phyloP scores from a whole-genome alignment of 2,113 vertebrate species.

The Malurus cyaneus region DNA sequence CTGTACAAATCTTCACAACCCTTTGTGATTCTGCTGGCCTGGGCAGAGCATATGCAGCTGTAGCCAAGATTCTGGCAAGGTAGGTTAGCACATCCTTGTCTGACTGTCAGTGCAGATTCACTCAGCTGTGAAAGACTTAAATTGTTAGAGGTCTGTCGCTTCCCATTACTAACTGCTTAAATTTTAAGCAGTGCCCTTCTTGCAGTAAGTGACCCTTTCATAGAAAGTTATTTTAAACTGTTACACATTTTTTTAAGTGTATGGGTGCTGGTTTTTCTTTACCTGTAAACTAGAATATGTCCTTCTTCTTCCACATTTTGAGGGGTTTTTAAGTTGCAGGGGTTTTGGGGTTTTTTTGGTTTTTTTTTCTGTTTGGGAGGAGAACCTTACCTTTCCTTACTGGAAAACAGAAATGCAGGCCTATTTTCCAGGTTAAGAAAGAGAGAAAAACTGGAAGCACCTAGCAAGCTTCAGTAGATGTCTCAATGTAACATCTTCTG shows the following conservation, averaged over 20 bases:
- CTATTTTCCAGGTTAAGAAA: slow-evolving; percentile 22
- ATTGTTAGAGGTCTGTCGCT: slow-evolving; percentile 79
- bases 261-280: slow-evolving; percentile 4
- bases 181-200: slow-evolving; percentile 77
- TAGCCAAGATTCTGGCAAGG: slow-evolving; percentile 76
- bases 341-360: fast-evolving
- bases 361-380: background rate
- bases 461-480: background rate
- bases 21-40: slow-evolving; percentile 70
- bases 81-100: slow-evolving; percentile 68
- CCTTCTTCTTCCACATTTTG: background rate
- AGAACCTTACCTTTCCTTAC: background rate
- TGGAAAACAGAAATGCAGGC: slow-evolving; percentile 15
- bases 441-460: background rate
- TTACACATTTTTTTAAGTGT: slow-evolving; percentile 8
- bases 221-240: slow-evolving; percentile 61
- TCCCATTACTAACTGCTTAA: slow-evolving; percentile 79
- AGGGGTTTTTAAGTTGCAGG: background rate
- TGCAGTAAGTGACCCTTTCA: slow-evolving; percentile 73
- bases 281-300: background rate
- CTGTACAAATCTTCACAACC: slow-evolving; percentile 65
- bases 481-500: slow-evolving; percentile 9
- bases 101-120: slow-evolving; percentile 70
- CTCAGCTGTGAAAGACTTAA: slow-evolving; percentile 76
- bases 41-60: slow-evolving; percentile 74